Conservation (phyloP, 2,113 vertebrate species). For the Podarcis muralis region DNA sequence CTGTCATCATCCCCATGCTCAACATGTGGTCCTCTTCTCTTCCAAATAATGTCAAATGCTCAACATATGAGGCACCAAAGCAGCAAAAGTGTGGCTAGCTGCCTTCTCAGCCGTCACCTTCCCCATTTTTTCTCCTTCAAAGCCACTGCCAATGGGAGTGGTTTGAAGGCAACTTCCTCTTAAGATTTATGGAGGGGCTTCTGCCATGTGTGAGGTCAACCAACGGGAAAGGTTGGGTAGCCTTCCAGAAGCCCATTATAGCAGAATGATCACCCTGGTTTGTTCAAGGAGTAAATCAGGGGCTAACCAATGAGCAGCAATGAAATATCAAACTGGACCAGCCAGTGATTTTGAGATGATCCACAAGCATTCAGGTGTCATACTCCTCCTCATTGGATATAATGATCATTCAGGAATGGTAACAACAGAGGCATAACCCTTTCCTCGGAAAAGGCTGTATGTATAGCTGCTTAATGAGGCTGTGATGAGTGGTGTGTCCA, state of each 20-base stretch:
- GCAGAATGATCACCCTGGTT: neutral
- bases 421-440: neutral
- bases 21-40: neutral
- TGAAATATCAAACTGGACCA: neutral
- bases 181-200: neutral
- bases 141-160: neutral
- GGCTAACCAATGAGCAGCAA: neutral
- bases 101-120: neutral
- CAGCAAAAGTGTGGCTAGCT: neutral
- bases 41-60: neutral
- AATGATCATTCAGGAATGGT: neutral
- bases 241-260: neutral
- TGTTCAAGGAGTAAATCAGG: neutral
- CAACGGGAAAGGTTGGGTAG: neutral
- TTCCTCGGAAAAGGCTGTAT: neutral
- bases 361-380: neutral
- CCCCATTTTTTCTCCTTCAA: neutral
- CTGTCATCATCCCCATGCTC: neutral
- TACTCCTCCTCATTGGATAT: neutral
- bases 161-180: neutral
- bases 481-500: neutral
- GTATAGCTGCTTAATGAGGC: neutral
- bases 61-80: neutral
- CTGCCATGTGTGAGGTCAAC: no score
- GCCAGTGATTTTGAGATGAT: neutral